phyloP scores from a whole-genome alignment of 2,113 vertebrate species.

The Nicator chloris region DNA sequence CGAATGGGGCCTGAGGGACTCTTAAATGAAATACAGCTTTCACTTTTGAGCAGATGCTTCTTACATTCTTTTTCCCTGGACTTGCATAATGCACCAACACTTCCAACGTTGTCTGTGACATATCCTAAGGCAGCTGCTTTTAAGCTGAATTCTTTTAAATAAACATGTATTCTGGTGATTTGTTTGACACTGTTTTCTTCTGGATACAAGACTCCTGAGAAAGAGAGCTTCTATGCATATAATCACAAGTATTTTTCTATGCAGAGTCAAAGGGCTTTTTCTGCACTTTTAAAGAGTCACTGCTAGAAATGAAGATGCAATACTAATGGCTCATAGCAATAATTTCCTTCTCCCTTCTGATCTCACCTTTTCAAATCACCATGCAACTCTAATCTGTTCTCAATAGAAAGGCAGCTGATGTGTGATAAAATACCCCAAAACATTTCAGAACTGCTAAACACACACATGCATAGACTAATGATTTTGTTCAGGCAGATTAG shows the following conservation, averaged over 20 bases:
- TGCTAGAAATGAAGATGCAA: neutral
- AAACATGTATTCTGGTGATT: neutral
- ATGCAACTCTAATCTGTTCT: neutral
- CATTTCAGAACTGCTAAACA: neutral
- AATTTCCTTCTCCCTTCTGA: neutral
- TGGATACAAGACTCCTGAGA: neutral
- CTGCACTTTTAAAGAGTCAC: neutral
- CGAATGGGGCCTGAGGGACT: neutral
- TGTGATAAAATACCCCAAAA: neutral
- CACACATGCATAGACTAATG: neutral
- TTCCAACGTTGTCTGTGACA: neutral
- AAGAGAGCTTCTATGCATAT: neutral
- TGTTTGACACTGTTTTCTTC: neutral
- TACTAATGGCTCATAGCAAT: neutral
- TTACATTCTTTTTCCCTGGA: neutral
- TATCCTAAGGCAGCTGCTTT: neutral
- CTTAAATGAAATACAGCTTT: neutral
- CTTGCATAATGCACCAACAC: neutral
- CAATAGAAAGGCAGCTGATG: neutral
- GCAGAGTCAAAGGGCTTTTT: neutral
- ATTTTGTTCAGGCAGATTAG: neutral
- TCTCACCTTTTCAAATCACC: neutral
- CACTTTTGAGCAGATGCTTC: neutral
- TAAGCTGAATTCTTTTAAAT: neutral
- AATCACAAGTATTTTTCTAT: neutral